phyloP scores from a whole-genome alignment of 2,888 invertebrate species.

The Elegia similella region DNA sequence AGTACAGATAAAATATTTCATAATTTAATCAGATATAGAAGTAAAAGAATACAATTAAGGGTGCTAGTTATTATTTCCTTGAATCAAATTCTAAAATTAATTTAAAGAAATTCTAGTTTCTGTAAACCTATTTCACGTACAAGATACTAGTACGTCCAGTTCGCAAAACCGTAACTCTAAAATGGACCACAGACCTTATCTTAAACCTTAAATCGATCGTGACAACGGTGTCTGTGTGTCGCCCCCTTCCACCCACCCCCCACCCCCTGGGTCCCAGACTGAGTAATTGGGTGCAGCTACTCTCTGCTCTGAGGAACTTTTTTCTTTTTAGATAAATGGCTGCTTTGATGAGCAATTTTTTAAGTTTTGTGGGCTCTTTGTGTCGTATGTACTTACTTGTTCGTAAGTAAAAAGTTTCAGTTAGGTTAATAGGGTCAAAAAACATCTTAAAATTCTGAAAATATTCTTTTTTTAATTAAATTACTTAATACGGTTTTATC shows the following conservation, averaged over 20 bases:
- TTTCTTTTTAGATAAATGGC: conserved; percentile 25
- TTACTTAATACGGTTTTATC: too few species aligned
- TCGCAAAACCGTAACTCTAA: not conserved
- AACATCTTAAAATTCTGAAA: not conserved
- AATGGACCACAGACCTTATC: conserved; percentile 16
- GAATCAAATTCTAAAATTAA: not conserved
- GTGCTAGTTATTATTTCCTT: not conserved
- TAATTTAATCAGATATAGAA: too few species aligned
- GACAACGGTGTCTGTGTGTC: conserved; percentile 53
- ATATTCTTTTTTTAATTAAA: too few species aligned
- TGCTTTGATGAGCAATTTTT: conserved; percentile 1
- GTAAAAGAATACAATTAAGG: too few species aligned
- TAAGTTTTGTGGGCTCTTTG: not conserved
- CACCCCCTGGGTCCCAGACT: conserved; percentile 40
- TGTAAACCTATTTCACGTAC: not conserved
- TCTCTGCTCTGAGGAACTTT: conserved; percentile 30
- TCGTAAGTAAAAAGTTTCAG: not conserved
- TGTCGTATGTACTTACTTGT: not conserved
- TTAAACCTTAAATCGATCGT: conserved; percentile 52
- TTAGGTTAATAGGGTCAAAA: not conserved
- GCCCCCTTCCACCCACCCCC: conserved; percentile 33
- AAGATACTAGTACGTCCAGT: not conserved
- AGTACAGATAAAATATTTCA: too few species aligned
- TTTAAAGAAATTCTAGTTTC: not conserved
- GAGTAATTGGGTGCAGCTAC: conserved; percentile 69